These are phyloP conservation scores for Leptinotarsa peninsularis DNA, from an alignment of 2,888 invertebrate genomes.

Conservation along the genomic window DNA sequence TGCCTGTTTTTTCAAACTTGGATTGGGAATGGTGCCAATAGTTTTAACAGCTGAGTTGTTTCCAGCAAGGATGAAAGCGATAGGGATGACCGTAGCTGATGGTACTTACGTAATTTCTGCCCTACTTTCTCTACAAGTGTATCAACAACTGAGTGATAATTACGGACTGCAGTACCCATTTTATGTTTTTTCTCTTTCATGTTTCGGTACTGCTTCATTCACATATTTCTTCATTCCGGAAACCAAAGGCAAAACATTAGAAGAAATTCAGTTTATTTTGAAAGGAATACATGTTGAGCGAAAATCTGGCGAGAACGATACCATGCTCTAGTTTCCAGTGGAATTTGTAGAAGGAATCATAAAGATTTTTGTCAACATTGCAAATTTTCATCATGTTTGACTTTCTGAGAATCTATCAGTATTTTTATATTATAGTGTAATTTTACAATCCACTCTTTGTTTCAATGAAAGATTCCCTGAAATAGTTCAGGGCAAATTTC, in stretches of 20 bases:
- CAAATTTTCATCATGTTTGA: too few species aligned
- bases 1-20: slow-evolving; percentile 61
- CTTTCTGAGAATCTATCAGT: too few species aligned
- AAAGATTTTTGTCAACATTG: too few species aligned
- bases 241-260: slow-evolving; percentile 62
- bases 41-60: slow-evolving; percentile 64
- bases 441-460: too few species aligned
- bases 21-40: slow-evolving; percentile 63
- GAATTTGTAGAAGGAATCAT: too few species aligned
- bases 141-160: slow-evolving; percentile 53
- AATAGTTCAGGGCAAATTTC: too few species aligned
- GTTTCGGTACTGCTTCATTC: slow-evolving; percentile 59
- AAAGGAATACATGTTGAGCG: slow-evolving; percentile 50
- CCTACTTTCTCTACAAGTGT: slow-evolving; percentile 60
- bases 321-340: neutral
- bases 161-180: slow-evolving; percentile 62
- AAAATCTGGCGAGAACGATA: slow-evolving; percentile 5
- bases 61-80: slow-evolving; percentile 64
- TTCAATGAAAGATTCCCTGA: too few species aligned
- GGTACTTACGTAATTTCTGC: slow-evolving; percentile 61
- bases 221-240: slow-evolving; percentile 61
- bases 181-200: slow-evolving; percentile 60
- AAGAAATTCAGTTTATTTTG: slow-evolving; percentile 63
- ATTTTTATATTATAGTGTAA: too few species aligned
- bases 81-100: slow-evolving; percentile 64